These are phyloP conservation scores for Todiramphus chloris DNA, from an alignment of 2,113 vertebrate species.

Conservation along the genomic window DNA sequence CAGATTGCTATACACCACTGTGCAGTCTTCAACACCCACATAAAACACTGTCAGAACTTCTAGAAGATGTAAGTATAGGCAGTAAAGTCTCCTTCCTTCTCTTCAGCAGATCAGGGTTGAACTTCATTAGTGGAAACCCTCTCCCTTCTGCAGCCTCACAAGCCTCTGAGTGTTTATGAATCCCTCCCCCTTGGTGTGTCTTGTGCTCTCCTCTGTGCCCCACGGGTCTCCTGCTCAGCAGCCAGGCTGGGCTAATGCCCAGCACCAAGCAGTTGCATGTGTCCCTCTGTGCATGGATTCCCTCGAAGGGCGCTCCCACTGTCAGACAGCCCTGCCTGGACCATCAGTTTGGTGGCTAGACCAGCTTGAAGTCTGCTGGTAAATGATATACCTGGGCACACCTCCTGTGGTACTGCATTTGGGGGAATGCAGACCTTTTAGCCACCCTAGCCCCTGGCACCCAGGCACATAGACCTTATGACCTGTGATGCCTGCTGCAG, in stretches of 20 bases:
- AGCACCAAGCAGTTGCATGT: not conserved
- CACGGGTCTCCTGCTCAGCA: not conserved
- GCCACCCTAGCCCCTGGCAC: not conserved
- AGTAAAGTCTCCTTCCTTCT: not conserved
- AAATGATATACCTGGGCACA: not conserved
- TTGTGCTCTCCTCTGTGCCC: not conserved
- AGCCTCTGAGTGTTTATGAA: not conserved
- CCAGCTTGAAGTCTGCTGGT: not conserved
- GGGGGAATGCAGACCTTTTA: not conserved
- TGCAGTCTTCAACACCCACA: not conserved
- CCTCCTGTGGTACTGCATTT: not conserved
- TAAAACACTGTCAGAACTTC: conserved; percentile 1
- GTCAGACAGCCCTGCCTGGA: not conserved
- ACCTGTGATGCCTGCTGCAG: not conserved
- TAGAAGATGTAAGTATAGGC: not conserved
- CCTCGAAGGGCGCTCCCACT: not conserved
- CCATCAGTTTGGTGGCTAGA: not conserved
- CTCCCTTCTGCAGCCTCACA: not conserved
- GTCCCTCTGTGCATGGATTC: fast-evolving
- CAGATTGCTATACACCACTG: not conserved
- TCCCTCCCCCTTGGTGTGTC: not conserved
- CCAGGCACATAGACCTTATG: not conserved
- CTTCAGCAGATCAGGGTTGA: not conserved
- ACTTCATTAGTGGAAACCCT: not conserved
- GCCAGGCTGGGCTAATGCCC: not conserved